phyloP scores from a whole-genome alignment of 2,888 invertebrate genomes.

The Hecatera dysodea region DNA sequence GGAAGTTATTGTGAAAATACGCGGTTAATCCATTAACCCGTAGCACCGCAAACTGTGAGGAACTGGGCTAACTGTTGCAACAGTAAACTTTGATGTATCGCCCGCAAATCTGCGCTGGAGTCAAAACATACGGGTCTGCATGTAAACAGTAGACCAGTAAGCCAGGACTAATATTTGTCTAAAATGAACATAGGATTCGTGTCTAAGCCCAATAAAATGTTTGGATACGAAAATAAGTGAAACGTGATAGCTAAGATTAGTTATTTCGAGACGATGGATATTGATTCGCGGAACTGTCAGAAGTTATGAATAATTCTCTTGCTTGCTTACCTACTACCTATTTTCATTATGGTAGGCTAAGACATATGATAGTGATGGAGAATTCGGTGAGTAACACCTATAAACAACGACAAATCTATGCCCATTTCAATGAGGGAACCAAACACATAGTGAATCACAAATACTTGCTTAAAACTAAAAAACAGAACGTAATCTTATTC shows the following conservation, averaged over 20 bases:
- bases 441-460: background rate
- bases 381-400: background rate
- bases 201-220: constrained; percentile 3
- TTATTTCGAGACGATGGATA: constrained; percentile 29
- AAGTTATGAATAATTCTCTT: constrained; percentile 15
- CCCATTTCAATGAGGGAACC: background rate
- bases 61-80: constrained; percentile 56
- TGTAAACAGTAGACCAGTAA: constrained; percentile 33
- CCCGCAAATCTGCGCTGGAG: constrained; percentile 43
- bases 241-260: constrained; percentile 27
- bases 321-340: background rate
- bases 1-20: constrained; percentile 54
- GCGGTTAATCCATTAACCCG: constrained; percentile 50
- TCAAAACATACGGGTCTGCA: constrained; percentile 46
- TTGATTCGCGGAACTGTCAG: constrained; percentile 28
- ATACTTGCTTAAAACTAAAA: background rate
- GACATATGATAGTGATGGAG: background rate
- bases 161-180: constrained; percentile 52
- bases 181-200: constrained; percentile 26
- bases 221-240: constrained; percentile 23
- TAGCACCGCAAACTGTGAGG: constrained; percentile 37
- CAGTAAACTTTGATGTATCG: constrained; percentile 57
- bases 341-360: background rate
- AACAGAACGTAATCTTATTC: constrained; percentile 1
- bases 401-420: background rate